A percentile compares a stretch with the other conserved stretches of the same genome.
Evolutionary conservation across 2,888 invertebrate species (phyloP).

Genomic region (Volucella inflata): DNA sequence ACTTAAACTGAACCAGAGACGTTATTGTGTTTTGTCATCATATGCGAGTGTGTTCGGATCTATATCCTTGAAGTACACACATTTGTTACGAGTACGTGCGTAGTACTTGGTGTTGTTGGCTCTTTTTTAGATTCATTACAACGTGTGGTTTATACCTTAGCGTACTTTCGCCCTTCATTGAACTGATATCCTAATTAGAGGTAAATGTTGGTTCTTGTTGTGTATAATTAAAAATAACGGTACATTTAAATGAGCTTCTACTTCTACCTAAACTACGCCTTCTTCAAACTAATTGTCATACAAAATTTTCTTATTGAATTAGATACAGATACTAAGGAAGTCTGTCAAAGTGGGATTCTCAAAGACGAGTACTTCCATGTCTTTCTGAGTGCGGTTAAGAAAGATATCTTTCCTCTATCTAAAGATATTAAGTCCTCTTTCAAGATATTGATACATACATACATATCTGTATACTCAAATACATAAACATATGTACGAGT

Average conservation of each 20-base stretch:
- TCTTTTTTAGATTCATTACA: conserved; percentile 9
- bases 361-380: background rate
- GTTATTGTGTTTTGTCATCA: conserved; percentile 44
- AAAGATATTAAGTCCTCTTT: conserved; percentile 22
- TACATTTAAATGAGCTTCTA: conserved; percentile 66
- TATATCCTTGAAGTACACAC: conserved; percentile 29
- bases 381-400: conserved; percentile 21
- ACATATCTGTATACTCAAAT: too few relatives aligned
- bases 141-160: background rate
- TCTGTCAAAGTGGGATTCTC: background rate
- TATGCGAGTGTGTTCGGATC: conserved; percentile 11
- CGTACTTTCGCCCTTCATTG: conserved; percentile 33
- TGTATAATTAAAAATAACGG: conserved; percentile 68
- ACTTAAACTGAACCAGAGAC: conserved; percentile 24
- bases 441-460: conserved; percentile 16
- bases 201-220: conserved; percentile 29
- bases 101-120: conserved; percentile 10
- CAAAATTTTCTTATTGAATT: conserved; percentile 58
- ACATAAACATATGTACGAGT: too few relatives aligned
- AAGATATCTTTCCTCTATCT: background rate
- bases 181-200: conserved; percentile 69
- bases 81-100: conserved; percentile 22
- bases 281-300: conserved; percentile 64
- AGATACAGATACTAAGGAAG: conserved; percentile 7
- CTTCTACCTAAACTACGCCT: background rate